A percentile compares a stretch with the other conserved stretches of the same genome.
These are phyloP conservation scores for Drosophila glabriapex DNA, from an alignment of 2,888 invertebrate genomes.

Conservation along the genomic window DNA sequence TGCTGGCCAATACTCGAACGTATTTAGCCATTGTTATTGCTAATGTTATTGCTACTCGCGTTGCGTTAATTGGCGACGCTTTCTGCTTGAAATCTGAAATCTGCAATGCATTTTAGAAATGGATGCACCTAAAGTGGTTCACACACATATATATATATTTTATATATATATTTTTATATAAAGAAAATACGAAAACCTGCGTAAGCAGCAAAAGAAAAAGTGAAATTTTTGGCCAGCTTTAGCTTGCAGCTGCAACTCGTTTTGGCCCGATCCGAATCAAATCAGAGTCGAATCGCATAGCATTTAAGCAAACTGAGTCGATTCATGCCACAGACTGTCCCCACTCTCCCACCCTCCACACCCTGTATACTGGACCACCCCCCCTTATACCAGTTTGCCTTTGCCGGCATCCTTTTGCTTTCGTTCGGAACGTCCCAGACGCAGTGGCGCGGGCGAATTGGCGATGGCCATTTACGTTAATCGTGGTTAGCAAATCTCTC, in stretches of 20 bases:
- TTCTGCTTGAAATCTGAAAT: conserved; percentile 38
- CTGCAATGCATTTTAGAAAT: conserved; percentile 20
- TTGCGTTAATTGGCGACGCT: conserved; percentile 56
- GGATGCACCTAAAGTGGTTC: conserved; percentile 21
- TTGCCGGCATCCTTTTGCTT: conserved; percentile 72
- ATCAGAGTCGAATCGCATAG: background rate
- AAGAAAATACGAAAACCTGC: conserved; percentile 20
- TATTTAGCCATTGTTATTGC: conserved; percentile 24
- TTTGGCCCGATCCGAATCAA: conserved; percentile 24
- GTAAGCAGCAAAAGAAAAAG: conserved; percentile 58
- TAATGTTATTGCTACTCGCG: background rate
- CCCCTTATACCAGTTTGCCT: background rate
- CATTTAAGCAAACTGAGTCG: conserved; percentile 3
- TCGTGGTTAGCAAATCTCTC: conserved; percentile 50
- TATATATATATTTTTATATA: conserved; percentile 4
- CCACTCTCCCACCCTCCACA: background rate
- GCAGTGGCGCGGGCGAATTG: conserved; percentile 53
- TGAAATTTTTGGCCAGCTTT: conserved; percentile 57
- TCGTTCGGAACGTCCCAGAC: conserved; percentile 56
- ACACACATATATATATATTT: background rate
- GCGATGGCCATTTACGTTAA: conserved; percentile 25
- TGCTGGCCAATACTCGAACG: conserved; percentile 6
- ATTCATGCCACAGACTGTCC: background rate
- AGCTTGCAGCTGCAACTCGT: conserved; percentile 51
- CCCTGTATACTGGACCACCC: background rate